Evolutionary conservation across 2,888 invertebrate species (phyloP), one percentile per base, ranked within the genome.

Genomic region (Lasius platythorax): DNA sequence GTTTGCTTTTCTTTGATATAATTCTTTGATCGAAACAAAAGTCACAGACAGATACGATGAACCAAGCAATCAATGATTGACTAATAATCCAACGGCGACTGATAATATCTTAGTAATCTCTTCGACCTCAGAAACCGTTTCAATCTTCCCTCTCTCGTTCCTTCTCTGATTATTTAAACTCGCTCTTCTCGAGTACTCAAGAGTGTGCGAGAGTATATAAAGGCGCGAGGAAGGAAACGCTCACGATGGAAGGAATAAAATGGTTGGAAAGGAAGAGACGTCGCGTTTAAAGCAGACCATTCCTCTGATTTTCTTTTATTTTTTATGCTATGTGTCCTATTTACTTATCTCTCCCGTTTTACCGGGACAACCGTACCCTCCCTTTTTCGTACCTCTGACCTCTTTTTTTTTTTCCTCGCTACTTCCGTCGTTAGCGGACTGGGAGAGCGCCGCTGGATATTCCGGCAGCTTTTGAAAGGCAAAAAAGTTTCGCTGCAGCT

Each of bases 311-410:
- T 84, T 58, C 30, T 46, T 76, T 43, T 72, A 70, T 76, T 73
- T 11, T 63, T 61, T 76, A 50, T 53, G 6, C 79, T 3, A 53
- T 53, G 33, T 61, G 83, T 33, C 85, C 87, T 73, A 87, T 87
- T 87, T 86, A 82, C 82, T 85, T 86, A 79, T 85, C 75, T 75
- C 63, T 23, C 66, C 43, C 37, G 53, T 85, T 78, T 68, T 63
- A 30, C 72, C 58, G 61, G 53, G 61, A 72, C 28, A 63, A 37
- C 68, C 66, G 58, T 81, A 30, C 33, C 46, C 40, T 63, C 46
- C 9, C 33, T 67, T 74, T 84, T 81, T 61, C 63, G n/a, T 63
- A 33, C 33, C 61, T 43, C 40, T 23, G 50, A 18, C 70, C 30
- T 37, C 40, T 23, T 61, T 63, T 58, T 72, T 74, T 37, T 12